These are phyloP conservation scores for Octonoba sinensis DNA, from an alignment of 2,888 invertebrate species.

Conservation along the genomic window DNA sequence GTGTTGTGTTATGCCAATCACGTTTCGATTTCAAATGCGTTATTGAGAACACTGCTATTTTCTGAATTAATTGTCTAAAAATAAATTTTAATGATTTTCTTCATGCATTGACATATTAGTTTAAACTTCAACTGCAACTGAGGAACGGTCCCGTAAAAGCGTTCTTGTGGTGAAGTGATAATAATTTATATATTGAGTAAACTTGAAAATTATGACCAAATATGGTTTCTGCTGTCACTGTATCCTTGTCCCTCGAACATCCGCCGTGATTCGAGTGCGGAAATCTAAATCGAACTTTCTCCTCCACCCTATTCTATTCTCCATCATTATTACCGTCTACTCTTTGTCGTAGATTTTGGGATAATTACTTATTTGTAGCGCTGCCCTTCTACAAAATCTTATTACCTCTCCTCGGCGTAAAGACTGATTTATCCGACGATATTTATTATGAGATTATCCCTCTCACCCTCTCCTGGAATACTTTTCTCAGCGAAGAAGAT, in stretches of 20 bases:
- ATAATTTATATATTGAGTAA: too few species aligned
- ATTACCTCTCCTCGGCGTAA: constrained; percentile 2
- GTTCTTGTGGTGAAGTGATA: too few species aligned
- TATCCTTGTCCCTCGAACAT: not conserved
- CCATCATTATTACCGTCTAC: constrained; percentile 41
- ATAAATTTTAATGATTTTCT: too few species aligned
- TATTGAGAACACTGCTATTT: too few species aligned
- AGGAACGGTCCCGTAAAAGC: too few species aligned
- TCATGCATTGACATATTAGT: too few species aligned
- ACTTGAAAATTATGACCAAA: constrained; percentile 14
- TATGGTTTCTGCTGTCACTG: constrained; percentile 8
- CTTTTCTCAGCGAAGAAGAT: not conserved
- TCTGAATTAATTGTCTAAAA: too few species aligned
- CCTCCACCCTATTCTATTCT: not conserved
- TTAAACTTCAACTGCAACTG: too few species aligned
- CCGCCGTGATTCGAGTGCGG: constrained; percentile 6
- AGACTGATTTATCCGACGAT: constrained; percentile 32
- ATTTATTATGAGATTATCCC: constrained; percentile 51
- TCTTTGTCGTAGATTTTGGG: constrained; percentile 48
- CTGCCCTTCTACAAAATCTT: constrained; percentile 19
- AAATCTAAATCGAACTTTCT: constrained; percentile 31
- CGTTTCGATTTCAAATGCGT: too few species aligned
- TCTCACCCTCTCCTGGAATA: not conserved
- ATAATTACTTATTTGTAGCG: constrained; percentile 57
- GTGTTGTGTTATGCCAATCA: too few species aligned